Base-by-base conservation (phyloP, 2,113 vertebrate species). In the Atlantisia rogersi region DNA sequence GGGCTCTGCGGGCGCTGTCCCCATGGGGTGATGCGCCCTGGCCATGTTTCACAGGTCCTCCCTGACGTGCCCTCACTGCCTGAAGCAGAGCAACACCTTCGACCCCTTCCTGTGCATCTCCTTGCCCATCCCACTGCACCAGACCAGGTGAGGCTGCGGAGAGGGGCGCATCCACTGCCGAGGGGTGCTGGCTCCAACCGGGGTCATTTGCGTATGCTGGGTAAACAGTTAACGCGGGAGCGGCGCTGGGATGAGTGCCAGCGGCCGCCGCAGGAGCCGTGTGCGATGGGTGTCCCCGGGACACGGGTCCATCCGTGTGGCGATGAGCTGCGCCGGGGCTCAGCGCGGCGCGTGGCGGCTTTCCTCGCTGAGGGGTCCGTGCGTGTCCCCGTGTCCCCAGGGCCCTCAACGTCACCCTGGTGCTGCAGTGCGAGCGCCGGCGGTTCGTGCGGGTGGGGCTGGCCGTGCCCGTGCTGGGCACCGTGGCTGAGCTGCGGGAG, bases 41-140 rank as follows among this genome's bases (percentile, higher is more conserved):
- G 26, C 21, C 8, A 2, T 7, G 0, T 82, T 42, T 56, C 50
- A 29, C 97, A 99, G 99, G 96, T 99, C 99, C 42, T 99, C 99
- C 58, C 95, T 99, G 98, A 99, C 99, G 6, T 99, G 99, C 88
- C 99, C 99, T 58, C 99, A 99, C 96, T 99, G 99, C 98, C 98
- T 97, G 97, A 99, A 99, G 92, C 99, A 99, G 96, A 99, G 99
- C 98, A 99, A 99, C 98, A 99, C 99, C 92, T 99, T 99, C 3
- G 99, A 99, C 92, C 99, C 99, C 3, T 99, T 99, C 96, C 97
- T 98, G 74, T 99, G 99, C 50, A 98, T 99, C 95, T 99, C 99
- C 6, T 98, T 99, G 67, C 99, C 99, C 19, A 99, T 99, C 88
- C 99, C 99, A 1, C 97, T 99, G 67, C 98, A 98, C 65, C 99